Conservation (phyloP, 1,140 invertebrate genomes). For the Temnothorax nylanderi region DNA sequence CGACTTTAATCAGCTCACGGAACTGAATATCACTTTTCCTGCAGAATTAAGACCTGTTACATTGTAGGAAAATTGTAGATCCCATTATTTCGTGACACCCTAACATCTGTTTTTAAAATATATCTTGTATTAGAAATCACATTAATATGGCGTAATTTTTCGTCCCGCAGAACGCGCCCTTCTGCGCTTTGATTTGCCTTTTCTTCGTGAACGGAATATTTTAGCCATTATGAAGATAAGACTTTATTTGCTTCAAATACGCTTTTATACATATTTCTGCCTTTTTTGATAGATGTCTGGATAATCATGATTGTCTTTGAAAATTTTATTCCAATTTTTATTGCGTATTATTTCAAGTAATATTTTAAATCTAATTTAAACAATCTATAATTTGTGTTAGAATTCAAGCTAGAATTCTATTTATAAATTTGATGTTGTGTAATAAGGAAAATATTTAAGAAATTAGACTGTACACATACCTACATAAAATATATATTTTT, state of each 20-base stretch:
- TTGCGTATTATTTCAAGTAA: not conserved
- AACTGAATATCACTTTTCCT: not conserved
- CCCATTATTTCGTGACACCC: not conserved
- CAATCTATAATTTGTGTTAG: not conserved
- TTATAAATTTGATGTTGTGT: not conserved
- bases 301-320: not conserved
- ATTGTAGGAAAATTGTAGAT: not conserved
- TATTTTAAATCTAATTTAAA: not conserved
- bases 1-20: not conserved
- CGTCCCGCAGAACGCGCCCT: not conserved
- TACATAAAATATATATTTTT: not conserved
- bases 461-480: not conserved
- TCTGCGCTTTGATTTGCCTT: not conserved
- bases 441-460: not conserved
- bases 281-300: not conserved
- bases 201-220: not conserved
- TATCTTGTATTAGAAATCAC: slow-evolving; percentile 12
- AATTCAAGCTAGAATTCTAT: not conserved
- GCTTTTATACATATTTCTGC: not conserved
- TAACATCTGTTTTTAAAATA: slow-evolving; percentile 11
- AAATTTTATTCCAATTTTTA: slow-evolving; percentile 1
- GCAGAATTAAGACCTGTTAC: not conserved
- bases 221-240: not conserved
- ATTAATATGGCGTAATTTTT: slow-evolving; percentile 9
- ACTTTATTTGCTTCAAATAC: not conserved